These are phyloP conservation scores for Drosophila ambigua DNA, from an alignment of 1,140 invertebrate species.

Conservation along the genomic window DNA sequence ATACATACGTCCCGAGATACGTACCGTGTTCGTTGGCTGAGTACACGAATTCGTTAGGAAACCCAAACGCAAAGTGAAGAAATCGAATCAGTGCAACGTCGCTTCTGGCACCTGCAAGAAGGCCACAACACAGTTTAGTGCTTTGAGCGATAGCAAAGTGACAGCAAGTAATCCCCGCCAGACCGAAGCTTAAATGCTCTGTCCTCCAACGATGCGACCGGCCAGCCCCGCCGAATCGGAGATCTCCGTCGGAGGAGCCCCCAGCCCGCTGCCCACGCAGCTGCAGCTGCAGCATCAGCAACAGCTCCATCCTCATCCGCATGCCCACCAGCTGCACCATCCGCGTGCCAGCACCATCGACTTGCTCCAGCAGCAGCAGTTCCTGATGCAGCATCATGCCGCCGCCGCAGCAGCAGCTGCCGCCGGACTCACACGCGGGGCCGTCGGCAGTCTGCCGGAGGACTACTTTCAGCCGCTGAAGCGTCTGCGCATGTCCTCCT, in stretches of 20 bases:
- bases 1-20: neutral
- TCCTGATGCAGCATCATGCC: slow-evolving; percentile 85
- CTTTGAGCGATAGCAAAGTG: slow-evolving; percentile 24
- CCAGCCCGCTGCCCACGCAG: slow-evolving; percentile 86
- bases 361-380: slow-evolving; percentile 74
- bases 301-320: slow-evolving; percentile 31
- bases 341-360: slow-evolving; percentile 68
- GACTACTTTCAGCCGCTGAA: slow-evolving; percentile 95
- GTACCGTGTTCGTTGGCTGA: neutral
- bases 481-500: slow-evolving; percentile 90
- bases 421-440: slow-evolving; percentile 49
- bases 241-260: slow-evolving; percentile 90
- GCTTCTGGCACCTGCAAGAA: no score
- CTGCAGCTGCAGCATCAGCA: slow-evolving; percentile 37
- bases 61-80: slow-evolving; percentile 25
- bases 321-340: slow-evolving; percentile 49
- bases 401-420: slow-evolving; percentile 60
- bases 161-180: slow-evolving; percentile 15
- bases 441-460: slow-evolving; percentile 85
- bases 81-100: slow-evolving; percentile 19
- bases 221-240: slow-evolving; percentile 86
- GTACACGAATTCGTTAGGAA: neutral
- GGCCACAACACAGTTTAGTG: no score
- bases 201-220: slow-evolving; percentile 82
- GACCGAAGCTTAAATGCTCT: slow-evolving; percentile 72